A percentile compares a stretch with the other conserved stretches of the same genome.
Evolutionary conservation across 2,888 invertebrate species (phyloP).

Genomic region (Cheilosia pagana): DNA sequence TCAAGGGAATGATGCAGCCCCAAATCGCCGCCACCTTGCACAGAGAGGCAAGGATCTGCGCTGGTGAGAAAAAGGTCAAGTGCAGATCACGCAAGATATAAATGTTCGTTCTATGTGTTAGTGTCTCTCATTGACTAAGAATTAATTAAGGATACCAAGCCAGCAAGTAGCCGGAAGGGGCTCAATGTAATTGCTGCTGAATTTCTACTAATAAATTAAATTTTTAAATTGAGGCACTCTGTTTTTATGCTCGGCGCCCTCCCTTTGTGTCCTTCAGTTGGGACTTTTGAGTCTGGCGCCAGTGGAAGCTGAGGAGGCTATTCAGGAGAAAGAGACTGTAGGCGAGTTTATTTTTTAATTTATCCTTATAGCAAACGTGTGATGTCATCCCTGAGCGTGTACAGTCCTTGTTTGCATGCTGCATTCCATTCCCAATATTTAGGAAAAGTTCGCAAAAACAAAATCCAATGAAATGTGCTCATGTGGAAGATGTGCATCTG

Average conservation of each 20-base stretch:
- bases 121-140: conserved; percentile 23
- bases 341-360: conserved; percentile 47
- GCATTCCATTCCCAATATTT: conserved; percentile 24
- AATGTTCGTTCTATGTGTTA: conserved; percentile 25
- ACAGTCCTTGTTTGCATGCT: conserved; percentile 11
- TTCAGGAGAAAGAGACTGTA: neutral
- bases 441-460: conserved; percentile 7
- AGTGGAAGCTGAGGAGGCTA: conserved; percentile 35
- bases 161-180: conserved; percentile 53
- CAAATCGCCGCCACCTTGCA: neutral
- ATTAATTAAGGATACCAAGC: conserved; percentile 65
- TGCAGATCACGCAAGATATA: conserved; percentile 66
- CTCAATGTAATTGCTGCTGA: conserved; percentile 57
- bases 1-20: conserved; percentile 40
- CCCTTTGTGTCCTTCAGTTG: neutral
- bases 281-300: conserved; percentile 23
- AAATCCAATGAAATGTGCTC: conserved; percentile 17
- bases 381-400: conserved; percentile 1
- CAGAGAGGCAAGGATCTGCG: conserved; percentile 9
- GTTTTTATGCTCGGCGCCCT: neutral
- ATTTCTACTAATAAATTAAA: conserved; percentile 62
- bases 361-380: conserved; percentile 39
- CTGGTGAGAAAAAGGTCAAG: conserved; percentile 60
- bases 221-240: conserved; percentile 34
- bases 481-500: conserved; percentile 43